Conservation (phyloP, 1,140 invertebrate genomes). For the Aradophagus sp. region DNA sequence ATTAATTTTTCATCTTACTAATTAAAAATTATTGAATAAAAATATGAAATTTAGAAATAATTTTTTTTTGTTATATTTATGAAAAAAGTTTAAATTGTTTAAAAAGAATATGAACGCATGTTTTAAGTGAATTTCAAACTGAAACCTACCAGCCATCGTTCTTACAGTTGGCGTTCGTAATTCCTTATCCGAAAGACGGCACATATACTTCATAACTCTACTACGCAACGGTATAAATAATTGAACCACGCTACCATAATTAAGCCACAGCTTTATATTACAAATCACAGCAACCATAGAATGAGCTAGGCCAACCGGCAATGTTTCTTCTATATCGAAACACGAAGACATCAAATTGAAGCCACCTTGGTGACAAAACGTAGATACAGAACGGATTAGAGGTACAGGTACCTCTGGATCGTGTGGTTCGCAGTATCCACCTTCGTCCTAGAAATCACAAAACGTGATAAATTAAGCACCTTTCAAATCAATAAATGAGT, state of each 20-base stretch:
- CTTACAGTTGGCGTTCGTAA: conserved; percentile 88
- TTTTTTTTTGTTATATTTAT: too few relatives aligned
- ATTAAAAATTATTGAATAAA: too few relatives aligned
- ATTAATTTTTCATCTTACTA: too few relatives aligned
- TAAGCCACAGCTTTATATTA: conserved; percentile 95
- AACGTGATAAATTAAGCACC: too few relatives aligned
- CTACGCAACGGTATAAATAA: conserved; percentile 89
- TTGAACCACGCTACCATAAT: conserved; percentile 90
- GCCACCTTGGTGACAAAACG: conserved; percentile 93
- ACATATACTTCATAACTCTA: conserved; percentile 93
- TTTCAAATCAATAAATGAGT: too few relatives aligned
- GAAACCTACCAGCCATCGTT: conserved; percentile 86
- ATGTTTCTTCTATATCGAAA: conserved; percentile 85
- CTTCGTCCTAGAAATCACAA: conserved; percentile 70
- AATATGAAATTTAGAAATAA: too few relatives aligned
- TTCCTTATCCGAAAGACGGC: conserved; percentile 92
- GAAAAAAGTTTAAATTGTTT: too few relatives aligned
- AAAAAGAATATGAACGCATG: too few relatives aligned
- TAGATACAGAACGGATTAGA: conserved; percentile 89
- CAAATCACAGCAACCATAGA: conserved; percentile 92
- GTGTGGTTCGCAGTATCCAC: conserved; percentile 89
- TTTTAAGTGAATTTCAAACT: not conserved
- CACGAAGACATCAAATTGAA: conserved; percentile 88
- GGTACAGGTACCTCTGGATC: conserved; percentile 94
- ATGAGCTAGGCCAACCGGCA: conserved; percentile 91